Base-by-base conservation (phyloP, 2,113 vertebrate species). In the Salminus brasiliensis region DNA sequence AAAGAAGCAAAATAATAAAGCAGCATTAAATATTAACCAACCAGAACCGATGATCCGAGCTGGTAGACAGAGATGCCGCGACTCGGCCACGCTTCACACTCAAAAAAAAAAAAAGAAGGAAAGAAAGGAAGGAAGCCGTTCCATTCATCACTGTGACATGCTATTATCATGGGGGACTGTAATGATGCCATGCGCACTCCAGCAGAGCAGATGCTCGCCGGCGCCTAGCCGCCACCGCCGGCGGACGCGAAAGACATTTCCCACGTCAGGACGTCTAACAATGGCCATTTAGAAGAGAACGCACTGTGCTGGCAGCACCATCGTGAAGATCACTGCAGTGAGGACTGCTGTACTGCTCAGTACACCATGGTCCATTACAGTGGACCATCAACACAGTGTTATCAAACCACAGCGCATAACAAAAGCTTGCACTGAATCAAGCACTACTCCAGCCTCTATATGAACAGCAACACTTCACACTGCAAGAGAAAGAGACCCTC, bases 1-100 rank as follows among this genome's bases (percentile, higher is more conserved):
- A 39, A 66, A 0, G 32, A 21, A 15, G n/a, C 18, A 65, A 68
- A 68, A 49, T 16, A 70, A 47, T 49, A 49, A 70, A 70, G 43
- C 67, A 47, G 27, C 67, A 34, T 65, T 75, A 75, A 75, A 75
- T 75, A 75, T 75, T 75, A 75, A 75, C 27, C 25, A 75, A 75
- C 27, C 25, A 65, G 23, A 23, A 49, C 9, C 32, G 41, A 74
- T 30, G 55, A 62, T 45, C 25, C 27, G 52, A 41, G n/a, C n/a
- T n/a, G 23, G 39, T 23, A n/a, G 65, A 43, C 3, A 65, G 16
- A 78, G 36, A 69, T 59, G 36, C 25, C 36, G 2, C 39, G 75
- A 78, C 6, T 65, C 45, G 1, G 29, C 30, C 1, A 13, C 27
- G 23, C 12, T 23, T 13, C 25, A 6, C 36, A 18, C 39, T 62